These are phyloP conservation scores for Semnopithecus entellus DNA, from an alignment of 2,113 vertebrate species.

Conservation along the genomic window DNA sequence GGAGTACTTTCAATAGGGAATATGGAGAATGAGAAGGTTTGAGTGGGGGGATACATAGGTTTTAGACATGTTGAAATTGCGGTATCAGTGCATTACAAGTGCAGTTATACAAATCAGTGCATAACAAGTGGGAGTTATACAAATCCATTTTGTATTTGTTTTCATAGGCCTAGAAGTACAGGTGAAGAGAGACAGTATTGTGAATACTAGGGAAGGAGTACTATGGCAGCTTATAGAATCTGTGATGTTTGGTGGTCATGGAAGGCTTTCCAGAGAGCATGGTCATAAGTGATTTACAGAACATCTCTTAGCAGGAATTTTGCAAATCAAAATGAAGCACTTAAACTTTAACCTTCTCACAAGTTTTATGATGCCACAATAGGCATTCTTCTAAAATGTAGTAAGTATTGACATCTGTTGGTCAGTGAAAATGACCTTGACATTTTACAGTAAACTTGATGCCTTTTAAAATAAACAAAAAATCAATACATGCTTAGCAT, in stretches of 20 bases:
- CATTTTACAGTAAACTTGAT: background rate
- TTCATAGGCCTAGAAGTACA: background rate
- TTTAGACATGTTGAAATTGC: background rate
- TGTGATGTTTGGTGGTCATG: background rate
- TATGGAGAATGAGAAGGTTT: background rate
- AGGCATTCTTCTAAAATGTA: background rate
- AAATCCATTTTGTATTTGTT: background rate
- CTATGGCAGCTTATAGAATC: accelerated
- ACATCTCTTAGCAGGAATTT: background rate
- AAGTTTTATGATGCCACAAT: slow-evolving; percentile 17
- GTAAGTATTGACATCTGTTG: slow-evolving; percentile 11
- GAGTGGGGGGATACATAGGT: background rate
- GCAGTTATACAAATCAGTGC: background rate
- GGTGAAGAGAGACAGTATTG: background rate
- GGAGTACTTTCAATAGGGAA: background rate
- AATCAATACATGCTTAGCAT: slow-evolving; percentile 28
- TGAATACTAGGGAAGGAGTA: background rate
- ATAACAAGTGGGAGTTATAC: background rate
- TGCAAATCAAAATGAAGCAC: background rate
- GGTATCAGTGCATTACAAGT: background rate
- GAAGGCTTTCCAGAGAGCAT: background rate
- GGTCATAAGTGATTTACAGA: background rate
- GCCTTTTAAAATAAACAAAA: slow-evolving; percentile 32
- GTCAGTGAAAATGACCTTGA: slow-evolving; percentile 48
- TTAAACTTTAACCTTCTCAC: background rate